Evolutionary conservation across 2,113 vertebrate genomes (phyloP).

Genomic region (Elaphurus davidianus): DNA sequence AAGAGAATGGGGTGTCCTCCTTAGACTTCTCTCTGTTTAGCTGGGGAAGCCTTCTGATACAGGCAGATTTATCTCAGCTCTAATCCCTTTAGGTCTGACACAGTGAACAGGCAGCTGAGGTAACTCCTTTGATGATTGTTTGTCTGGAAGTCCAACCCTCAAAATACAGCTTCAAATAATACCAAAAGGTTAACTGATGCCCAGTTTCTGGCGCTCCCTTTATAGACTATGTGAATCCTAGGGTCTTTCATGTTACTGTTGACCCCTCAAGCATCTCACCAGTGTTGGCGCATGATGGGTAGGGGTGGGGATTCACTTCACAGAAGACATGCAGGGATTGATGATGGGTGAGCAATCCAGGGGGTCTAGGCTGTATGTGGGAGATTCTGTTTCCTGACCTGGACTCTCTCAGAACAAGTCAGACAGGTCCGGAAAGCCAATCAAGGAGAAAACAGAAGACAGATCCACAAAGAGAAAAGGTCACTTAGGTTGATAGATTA

Average conservation of each 20-base stretch:
- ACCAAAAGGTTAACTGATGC: not conserved
- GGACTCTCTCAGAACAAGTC: not conserved
- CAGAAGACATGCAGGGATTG: not conserved
- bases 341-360: fast-evolving
- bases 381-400: not conserved
- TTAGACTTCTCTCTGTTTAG: not conserved
- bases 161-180: not conserved
- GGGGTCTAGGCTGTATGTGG: not conserved
- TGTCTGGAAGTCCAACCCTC: not conserved
- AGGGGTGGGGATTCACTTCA: not conserved
- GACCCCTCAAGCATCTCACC: not conserved
- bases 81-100: not conserved
- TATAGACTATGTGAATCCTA: not conserved
- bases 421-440: not conserved
- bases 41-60: not conserved
- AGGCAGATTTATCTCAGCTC: not conserved
- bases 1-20: not conserved
- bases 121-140: not conserved
- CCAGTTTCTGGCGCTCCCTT: not conserved
- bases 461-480: not conserved
- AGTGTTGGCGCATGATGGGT: not conserved
- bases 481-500: not conserved
- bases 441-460: not conserved
- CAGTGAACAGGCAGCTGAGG: not conserved
- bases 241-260: not conserved